Percentiles rank a stretch among this genome's conserved stretches.
Evolutionary conservation across 2,113 vertebrate species (phyloP).

Genomic region (Nycticebus coucang): DNA sequence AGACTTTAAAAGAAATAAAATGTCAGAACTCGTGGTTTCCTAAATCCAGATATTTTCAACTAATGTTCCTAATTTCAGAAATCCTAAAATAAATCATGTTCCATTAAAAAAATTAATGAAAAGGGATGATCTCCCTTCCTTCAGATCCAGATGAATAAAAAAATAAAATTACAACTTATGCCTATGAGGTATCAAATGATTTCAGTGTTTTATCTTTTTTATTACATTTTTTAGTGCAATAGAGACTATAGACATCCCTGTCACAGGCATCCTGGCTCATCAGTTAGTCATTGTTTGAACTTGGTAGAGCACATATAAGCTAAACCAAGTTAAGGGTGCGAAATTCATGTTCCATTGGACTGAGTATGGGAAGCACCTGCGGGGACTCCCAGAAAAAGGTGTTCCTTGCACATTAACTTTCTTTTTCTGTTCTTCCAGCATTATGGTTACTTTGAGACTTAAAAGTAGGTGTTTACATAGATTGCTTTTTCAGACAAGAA

Average conservation of each 20-base stretch:
- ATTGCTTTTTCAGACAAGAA: background rate
- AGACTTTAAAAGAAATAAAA: background rate
- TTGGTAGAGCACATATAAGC: background rate
- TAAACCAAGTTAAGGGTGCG: background rate
- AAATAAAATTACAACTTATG: background rate
- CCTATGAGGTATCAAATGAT: background rate
- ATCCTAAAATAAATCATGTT: background rate
- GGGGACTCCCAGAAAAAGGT: background rate
- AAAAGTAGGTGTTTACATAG: background rate
- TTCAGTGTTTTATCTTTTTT: background rate
- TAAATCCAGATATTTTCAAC: background rate
- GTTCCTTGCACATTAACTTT: background rate
- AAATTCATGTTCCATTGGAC: background rate
- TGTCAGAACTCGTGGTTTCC: background rate
- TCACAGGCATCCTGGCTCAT: background rate
- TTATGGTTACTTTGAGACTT: background rate
- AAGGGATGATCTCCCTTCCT: background rate
- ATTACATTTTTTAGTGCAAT: background rate
- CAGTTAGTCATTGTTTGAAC: background rate
- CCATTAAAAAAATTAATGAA: background rate
- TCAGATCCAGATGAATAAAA: background rate
- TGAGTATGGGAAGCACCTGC: background rate
- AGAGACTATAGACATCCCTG: background rate
- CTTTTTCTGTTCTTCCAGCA: background rate
- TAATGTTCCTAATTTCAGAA: background rate